A percentile compares a stretch with the other conserved stretches of the same genome.
Conservation (phyloP, 2,888 invertebrate genomes). For the Zonitis immaculata region DNA sequence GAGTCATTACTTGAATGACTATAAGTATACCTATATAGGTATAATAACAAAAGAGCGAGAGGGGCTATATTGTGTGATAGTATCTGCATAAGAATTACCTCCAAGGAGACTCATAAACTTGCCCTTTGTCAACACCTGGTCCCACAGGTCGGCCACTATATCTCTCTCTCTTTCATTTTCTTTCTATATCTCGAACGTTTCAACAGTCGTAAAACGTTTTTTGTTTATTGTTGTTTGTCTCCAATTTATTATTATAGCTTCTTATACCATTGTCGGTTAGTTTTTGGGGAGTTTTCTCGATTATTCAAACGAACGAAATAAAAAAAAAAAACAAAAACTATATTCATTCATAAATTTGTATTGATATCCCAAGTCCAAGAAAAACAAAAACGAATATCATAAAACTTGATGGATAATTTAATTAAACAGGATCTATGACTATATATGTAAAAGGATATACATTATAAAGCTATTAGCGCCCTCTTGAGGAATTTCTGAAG, state of each 20-base stretch:
- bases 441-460: slow-evolving; percentile 24
- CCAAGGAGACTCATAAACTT: slow-evolving; percentile 40
- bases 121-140: slow-evolving; percentile 46
- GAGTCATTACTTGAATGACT: slow-evolving; percentile 34
- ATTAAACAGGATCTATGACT: slow-evolving; percentile 22
- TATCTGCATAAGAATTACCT: slow-evolving; percentile 42
- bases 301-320: too few species aligned
- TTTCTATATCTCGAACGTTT: too few species aligned
- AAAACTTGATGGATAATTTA: slow-evolving; percentile 18
- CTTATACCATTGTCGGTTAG: slow-evolving; percentile 39
- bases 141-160: slow-evolving; percentile 24
- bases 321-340: too few species aligned
- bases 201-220: slow-evolving; percentile 43
- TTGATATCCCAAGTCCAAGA: too few species aligned
- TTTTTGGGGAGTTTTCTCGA: slow-evolving; percentile 22
- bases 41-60: too few species aligned
- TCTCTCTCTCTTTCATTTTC: slow-evolving; percentile 37
- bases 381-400: not conserved
- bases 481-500: slow-evolving; percentile 29
- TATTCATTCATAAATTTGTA: too few species aligned
- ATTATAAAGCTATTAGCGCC: slow-evolving; percentile 32
- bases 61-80: slow-evolving; percentile 12
- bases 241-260: slow-evolving; percentile 44
- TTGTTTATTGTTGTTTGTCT: slow-evolving; percentile 43
- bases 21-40: too few species aligned